phyloP scores from a whole-genome alignment of 2,797 vertebrate species.

The Odontamblyopus rebecca region DNA sequence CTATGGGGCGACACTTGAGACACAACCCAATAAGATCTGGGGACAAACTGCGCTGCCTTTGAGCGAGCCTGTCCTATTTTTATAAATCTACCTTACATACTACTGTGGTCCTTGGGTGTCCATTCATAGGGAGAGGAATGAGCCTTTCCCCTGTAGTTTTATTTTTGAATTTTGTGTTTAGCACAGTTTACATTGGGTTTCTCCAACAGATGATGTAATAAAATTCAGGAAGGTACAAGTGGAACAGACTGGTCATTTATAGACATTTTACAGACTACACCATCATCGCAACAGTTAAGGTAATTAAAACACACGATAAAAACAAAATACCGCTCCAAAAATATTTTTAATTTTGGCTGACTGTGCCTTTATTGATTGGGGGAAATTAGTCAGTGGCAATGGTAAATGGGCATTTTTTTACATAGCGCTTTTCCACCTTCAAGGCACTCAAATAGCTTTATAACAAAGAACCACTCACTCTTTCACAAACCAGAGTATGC shows the following conservation, averaged over 20 bases:
- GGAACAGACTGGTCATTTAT: constrained; percentile 30
- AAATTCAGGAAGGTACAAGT: constrained; percentile 42
- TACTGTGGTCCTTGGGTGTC: constrained; percentile 22
- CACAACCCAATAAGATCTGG: constrained; percentile 37
- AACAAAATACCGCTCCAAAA: constrained; percentile 10
- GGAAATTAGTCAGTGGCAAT: neutral
- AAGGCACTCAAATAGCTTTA: no score
- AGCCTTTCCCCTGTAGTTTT: constrained; percentile 22
- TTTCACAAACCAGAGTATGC: no score
- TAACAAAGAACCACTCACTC: no score
- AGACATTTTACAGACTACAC: constrained; percentile 34
- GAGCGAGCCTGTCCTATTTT: no score
- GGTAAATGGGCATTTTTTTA: neutral
- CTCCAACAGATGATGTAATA: constrained; percentile 40
- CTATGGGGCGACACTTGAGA: constrained; percentile 23
- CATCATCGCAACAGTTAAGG: constrained; percentile 28
- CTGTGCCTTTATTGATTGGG: neutral
- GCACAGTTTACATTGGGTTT: constrained; percentile 38
- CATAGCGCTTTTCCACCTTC: no score
- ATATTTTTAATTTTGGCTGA: no score
- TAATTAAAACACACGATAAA: constrained; percentile 40
- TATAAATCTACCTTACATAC: constrained; percentile 15
- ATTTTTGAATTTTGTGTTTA: constrained; percentile 26
- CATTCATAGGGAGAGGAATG: constrained; percentile 31
- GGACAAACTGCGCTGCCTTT: constrained; percentile 20